phyloP scores from a whole-genome alignment of 2,888 invertebrate genomes.

The Epinotia demarniana region DNA sequence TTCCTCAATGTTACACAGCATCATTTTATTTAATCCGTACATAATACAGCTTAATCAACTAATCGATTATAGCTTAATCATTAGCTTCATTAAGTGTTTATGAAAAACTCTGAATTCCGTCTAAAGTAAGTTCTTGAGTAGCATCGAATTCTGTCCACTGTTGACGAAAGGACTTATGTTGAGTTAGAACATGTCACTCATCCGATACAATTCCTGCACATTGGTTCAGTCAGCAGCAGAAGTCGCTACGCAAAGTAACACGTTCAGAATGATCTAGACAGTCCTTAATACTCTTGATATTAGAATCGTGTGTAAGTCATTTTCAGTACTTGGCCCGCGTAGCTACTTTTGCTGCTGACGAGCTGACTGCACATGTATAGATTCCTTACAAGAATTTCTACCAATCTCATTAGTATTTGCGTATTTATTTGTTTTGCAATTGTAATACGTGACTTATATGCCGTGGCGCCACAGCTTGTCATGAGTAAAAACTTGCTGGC shows the following conservation, averaged over 20 bases:
- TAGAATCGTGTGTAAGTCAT: no score
- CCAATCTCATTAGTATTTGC: slow-evolving; percentile 24
- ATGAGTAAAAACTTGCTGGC: slow-evolving; percentile 39
- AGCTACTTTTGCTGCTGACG: neutral
- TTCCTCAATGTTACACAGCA: neutral
- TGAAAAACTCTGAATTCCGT: slow-evolving; percentile 8
- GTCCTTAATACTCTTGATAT: no score
- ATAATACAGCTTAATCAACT: slow-evolving; percentile 1
- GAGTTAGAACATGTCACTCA: neutral
- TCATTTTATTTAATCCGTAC: neutral
- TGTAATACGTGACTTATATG: slow-evolving; percentile 39
- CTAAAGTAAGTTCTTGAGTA: slow-evolving; percentile 3
- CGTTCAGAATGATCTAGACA: no score
- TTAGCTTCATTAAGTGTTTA: neutral
- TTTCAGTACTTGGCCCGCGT: neutral
- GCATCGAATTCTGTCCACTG: neutral
- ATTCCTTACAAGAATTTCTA: slow-evolving; percentile 14
- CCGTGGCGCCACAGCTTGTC: slow-evolving; percentile 38
- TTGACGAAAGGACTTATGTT: slow-evolving; percentile 1
- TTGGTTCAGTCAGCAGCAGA: no score
- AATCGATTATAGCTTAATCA: slow-evolving; percentile 3
- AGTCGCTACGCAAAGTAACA: no score
- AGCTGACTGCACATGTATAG: no score
- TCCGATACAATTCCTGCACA: neutral
- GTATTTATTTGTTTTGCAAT: slow-evolving; percentile 37